phyloP scores from a whole-genome alignment of 2,888 invertebrate species.

The Blera fallax region DNA sequence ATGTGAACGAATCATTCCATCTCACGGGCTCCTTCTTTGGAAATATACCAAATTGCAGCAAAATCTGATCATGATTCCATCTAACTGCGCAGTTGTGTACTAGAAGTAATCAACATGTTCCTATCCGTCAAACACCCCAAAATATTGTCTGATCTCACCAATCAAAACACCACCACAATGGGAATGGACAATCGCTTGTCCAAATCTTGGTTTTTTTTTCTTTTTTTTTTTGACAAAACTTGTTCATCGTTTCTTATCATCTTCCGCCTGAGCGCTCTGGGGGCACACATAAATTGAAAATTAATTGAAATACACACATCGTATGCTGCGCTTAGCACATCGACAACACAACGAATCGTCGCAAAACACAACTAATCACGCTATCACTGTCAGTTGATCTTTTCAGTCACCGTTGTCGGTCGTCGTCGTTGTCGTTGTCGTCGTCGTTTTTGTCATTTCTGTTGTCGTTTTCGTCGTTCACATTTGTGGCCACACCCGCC shows the following conservation, averaged over 20 bases:
- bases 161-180: not conserved
- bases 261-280: constrained; percentile 37
- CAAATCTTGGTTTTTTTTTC: constrained; percentile 43
- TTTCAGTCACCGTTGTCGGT: constrained; percentile 41
- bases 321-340: constrained; percentile 51
- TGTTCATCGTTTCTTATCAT: constrained; percentile 59
- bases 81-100: not conserved
- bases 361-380: constrained; percentile 70
- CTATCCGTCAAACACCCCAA: constrained; percentile 22
- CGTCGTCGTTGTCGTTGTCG: no score
- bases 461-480: constrained; percentile 32
- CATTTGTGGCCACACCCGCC: constrained; percentile 58
- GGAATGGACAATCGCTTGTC: constrained; percentile 25
- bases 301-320: constrained; percentile 67
- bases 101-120: not conserved
- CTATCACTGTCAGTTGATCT: constrained; percentile 69
- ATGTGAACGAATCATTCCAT: not conserved
- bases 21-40: no score
- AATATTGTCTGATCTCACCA: constrained; percentile 63
- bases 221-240: constrained; percentile 42
- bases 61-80: not conserved
- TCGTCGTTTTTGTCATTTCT: no score
- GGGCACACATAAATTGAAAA: constrained; percentile 64
- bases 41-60: not conserved
- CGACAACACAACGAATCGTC: constrained; percentile 62